phyloP scores from a whole-genome alignment of 2,888 invertebrate species.

The Baccha elongata region DNA sequence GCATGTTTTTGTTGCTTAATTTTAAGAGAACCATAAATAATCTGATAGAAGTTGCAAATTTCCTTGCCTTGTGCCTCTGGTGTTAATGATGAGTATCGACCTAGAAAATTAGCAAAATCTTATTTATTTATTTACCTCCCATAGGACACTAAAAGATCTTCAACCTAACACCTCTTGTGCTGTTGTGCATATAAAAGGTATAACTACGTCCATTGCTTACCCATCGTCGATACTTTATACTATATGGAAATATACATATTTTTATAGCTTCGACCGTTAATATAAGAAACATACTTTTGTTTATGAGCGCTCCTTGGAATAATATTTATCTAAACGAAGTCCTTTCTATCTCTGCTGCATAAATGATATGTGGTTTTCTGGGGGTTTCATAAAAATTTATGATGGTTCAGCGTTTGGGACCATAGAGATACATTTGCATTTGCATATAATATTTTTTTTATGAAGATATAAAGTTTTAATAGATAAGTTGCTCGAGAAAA shows the following conservation, averaged over 20 bases:
- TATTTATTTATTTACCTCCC: slow-evolving; percentile 66
- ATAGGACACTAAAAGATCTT: slow-evolving; percentile 27
- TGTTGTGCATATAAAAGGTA: slow-evolving; percentile 24
- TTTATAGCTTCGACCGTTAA: slow-evolving; percentile 34
- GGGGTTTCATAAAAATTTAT: slow-evolving; percentile 16
- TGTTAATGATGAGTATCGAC: slow-evolving; percentile 72
- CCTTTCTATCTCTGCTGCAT: not conserved
- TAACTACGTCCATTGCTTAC: not conserved
- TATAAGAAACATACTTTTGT: slow-evolving; percentile 47
- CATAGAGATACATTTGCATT: slow-evolving; percentile 3
- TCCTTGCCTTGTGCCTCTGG: slow-evolving; percentile 33
- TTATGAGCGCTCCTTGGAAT: slow-evolving; percentile 55
- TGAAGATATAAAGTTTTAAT: not conserved
- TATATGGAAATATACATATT: not conserved
- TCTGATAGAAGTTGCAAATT: slow-evolving; percentile 36
- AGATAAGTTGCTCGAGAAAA: no score
- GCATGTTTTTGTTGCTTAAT: slow-evolving; percentile 8
- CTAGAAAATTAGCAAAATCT: slow-evolving; percentile 69
- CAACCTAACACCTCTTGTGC: slow-evolving; percentile 55
- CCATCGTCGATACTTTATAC: not conserved
- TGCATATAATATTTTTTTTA: slow-evolving; percentile 5
- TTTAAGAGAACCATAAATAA: slow-evolving; percentile 52
- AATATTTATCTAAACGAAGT: slow-evolving; percentile 55
- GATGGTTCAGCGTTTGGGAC: not conserved
- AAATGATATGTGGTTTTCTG: slow-evolving; percentile 1